Evolutionary conservation across 2,888 invertebrate genomes (phyloP), one percentile per base, ranked within the genome.

Genomic region (Sphaerophoria taeniata): DNA sequence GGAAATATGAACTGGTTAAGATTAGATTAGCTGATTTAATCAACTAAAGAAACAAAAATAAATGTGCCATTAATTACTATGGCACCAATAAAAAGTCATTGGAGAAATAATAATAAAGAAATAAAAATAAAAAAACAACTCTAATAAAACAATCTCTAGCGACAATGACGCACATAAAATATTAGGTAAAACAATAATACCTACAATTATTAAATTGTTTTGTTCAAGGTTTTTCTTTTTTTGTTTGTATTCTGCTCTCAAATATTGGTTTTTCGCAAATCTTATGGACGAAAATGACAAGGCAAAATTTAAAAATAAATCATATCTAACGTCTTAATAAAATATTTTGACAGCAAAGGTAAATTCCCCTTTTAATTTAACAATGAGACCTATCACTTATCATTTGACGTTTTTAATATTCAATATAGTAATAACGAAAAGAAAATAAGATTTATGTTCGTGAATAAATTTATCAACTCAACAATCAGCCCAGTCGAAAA

Each of bases 371-470:
- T 49, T 73, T 73, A 67, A 60, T 69, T 82, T 56, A 47, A 79
- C 72, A 24, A 24, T 69, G 49, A 75, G 88, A 88, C 90, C 88
- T 90, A 87, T 89, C 89, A 88, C 73, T 76, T 83, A 81, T 81
- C 6, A 12, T 87, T 88, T 88, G 91, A 90, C 91, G 90, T 89
- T 90, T 89, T 90, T 90, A 90, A 90, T 89, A 87, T 7, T 16
- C 90, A 90, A 43, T 0, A 43, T 6, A 43, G 9, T 91, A 90
- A 90, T 77, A 63, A 73, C 70, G 61, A 63, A 83, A 75, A 65
- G 71, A 67, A 90, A 90, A 90, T 87, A 81, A 89, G 88, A 89
- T 90, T 90, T 90, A 84, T 72, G 6, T 45, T 49, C 34, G 75
- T 65, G 79, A 74, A 78, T 77, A 43, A 12, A 60, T 12, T 7